Percentiles rank a stretch among this genome's conserved stretches.
Conservation (phyloP, 2,113 vertebrate species). For the Cynoglossus semilaevis region DNA sequence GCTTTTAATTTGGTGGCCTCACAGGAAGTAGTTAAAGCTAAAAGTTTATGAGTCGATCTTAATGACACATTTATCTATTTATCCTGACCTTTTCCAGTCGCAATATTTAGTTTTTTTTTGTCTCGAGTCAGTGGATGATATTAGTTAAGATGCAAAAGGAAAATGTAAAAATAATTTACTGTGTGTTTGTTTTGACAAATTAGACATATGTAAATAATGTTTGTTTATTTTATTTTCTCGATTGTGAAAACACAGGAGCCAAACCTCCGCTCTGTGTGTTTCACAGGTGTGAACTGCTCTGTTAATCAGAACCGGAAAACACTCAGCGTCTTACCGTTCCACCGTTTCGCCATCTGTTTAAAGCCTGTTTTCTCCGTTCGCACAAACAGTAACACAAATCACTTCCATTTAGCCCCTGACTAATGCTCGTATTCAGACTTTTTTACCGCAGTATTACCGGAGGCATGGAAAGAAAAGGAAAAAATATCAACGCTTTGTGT, state of each 20-base stretch:
- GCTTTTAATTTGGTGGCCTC: no score
- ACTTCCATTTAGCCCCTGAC: slow-evolving; percentile 12
- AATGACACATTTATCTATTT: slow-evolving; percentile 5
- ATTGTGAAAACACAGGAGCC: slow-evolving; percentile 11
- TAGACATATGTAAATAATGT: slow-evolving; percentile 24
- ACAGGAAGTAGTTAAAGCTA: neutral
- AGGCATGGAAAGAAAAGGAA: neutral
- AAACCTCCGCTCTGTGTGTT: neutral
- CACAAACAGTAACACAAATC: neutral
- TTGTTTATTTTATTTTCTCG: slow-evolving; percentile 18
- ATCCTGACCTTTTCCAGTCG: neutral
- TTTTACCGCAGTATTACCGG: no score
- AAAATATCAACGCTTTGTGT: neutral
- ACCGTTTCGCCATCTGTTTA: no score
- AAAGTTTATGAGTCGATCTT: no score
- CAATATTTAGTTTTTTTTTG: slow-evolving; percentile 6
- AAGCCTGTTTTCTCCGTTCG: no score
- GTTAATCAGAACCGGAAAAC: slow-evolving; percentile 18
- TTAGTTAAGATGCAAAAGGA: slow-evolving; percentile 23
- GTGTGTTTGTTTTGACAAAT: slow-evolving; percentile 15
- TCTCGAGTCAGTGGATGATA: slow-evolving; percentile 12
- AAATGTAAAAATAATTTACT: slow-evolving; percentile 34
- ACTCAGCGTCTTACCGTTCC: slow-evolving; percentile 1
- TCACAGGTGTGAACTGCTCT: slow-evolving; percentile 13
- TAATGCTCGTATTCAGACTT: neutral